Evolutionary conservation across 2,113 vertebrate species (phyloP).

Genomic region (Cromileptes altivelis): DNA sequence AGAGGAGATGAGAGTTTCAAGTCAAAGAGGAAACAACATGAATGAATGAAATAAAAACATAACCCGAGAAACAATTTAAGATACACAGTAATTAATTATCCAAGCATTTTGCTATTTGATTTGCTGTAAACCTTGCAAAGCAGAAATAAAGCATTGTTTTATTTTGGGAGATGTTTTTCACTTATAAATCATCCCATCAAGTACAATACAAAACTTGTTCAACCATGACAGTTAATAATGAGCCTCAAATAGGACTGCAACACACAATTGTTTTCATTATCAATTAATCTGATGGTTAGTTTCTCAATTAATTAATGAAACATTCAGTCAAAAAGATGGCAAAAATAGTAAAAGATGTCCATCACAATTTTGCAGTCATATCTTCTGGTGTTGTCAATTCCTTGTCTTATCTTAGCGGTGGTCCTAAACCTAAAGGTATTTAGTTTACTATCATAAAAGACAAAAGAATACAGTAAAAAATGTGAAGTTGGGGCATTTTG

Average conservation of each 20-base stretch:
- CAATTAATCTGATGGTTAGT: not conserved
- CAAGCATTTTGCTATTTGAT: not conserved
- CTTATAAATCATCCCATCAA: no score
- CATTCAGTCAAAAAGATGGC: not conserved
- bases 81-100: no score
- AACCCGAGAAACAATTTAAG: no score
- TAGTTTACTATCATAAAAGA: no score
- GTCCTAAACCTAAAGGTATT: not conserved
- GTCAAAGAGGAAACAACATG: no score
- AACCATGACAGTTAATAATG: not conserved
- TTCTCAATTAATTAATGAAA: not conserved
- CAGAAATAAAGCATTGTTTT: no score
- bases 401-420: not conserved
- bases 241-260: not conserved
- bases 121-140: no score
- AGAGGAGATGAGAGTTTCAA: no score
- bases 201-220: not conserved
- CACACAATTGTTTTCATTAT: not conserved
- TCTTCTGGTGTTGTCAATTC: not conserved
- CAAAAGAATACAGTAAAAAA: not conserved
- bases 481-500: no score
- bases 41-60: no score
- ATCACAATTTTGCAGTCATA: not conserved
- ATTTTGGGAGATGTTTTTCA: no score
- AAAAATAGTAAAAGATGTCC: not conserved